A percentile compares a stretch with the other conserved stretches of the same genome.
Evolutionary conservation across 1,140 invertebrate genomes (phyloP).

Genomic region (Nephila pilipes): DNA sequence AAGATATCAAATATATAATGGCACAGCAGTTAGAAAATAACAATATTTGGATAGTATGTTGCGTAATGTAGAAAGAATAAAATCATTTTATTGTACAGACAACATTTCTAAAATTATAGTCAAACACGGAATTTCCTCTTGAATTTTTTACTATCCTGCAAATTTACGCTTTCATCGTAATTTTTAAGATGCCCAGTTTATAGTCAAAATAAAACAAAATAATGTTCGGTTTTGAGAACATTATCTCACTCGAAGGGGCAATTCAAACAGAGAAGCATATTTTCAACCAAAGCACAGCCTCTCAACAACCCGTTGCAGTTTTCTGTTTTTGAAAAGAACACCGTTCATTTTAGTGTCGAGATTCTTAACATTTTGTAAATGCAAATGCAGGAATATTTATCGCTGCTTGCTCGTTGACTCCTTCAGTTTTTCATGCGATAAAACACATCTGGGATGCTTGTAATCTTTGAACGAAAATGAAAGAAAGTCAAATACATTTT

Average conservation of each 20-base stretch:
- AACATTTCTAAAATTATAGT: no score
- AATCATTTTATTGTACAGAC: no score
- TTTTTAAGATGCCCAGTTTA: neutral
- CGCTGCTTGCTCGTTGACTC: neutral
- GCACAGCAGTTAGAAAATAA: no score
- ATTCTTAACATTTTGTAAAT: slow-evolving; percentile 33
- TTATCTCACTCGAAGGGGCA: slow-evolving; percentile 23
- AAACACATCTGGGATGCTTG: slow-evolving; percentile 35
- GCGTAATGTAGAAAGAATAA: no score
- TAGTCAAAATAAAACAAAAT: neutral
- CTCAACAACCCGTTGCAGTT: slow-evolving; percentile 25
- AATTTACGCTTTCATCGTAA: neutral
- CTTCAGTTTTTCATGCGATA: slow-evolving; percentile 31
- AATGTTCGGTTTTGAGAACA: slow-evolving; percentile 27
- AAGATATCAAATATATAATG: no score
- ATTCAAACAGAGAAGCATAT: slow-evolving; percentile 1
- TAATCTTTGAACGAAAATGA: neutral
- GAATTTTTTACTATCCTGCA: no score
- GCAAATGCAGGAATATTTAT: slow-evolving; percentile 27
- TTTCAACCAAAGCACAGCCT: slow-evolving; percentile 33
- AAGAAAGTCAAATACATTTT: neutral
- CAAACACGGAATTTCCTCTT: no score
- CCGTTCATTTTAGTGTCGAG: slow-evolving; percentile 4
- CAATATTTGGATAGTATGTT: no score
- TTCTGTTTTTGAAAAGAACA: slow-evolving; percentile 17